phyloP scores from a whole-genome alignment of 2,888 invertebrate species.

The Hypercompe scribonia region DNA sequence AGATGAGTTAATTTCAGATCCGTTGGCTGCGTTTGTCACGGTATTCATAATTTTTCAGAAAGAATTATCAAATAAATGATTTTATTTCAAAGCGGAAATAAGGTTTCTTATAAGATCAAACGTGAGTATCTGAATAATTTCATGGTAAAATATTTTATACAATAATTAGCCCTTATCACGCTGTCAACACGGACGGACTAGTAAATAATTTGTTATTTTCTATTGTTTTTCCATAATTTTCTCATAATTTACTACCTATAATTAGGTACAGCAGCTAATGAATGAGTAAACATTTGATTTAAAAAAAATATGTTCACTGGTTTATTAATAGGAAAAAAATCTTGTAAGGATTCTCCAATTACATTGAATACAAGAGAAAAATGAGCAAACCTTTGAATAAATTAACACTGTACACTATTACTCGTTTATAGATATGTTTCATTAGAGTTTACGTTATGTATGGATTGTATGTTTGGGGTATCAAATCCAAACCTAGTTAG shows the following conservation, averaged over 20 bases:
- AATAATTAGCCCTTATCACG: constrained; percentile 22
- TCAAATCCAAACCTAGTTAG: no score
- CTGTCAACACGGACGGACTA: constrained; percentile 48
- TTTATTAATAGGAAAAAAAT: neutral
- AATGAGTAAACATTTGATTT: neutral
- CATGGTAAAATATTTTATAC: neutral
- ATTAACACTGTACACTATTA: no score
- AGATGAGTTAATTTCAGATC: constrained; percentile 25
- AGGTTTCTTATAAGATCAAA: constrained; percentile 22
- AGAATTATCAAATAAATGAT: constrained; percentile 25
- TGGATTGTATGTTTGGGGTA: no score
- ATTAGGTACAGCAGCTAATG: neutral
- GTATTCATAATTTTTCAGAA: constrained; percentile 37
- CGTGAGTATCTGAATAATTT: constrained; percentile 33
- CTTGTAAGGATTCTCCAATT: constrained; percentile 12
- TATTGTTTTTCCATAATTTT: constrained; percentile 11
- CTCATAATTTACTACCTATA: neutral
- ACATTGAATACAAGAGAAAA: neutral
- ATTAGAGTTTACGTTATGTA: neutral
- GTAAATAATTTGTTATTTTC: constrained; percentile 49
- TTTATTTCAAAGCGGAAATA: constrained; percentile 26
- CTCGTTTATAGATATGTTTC: neutral
- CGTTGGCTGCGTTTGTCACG: constrained; percentile 49
- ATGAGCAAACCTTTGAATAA: neutral
- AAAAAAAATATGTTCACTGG: neutral